Evolutionary conservation across 2,113 vertebrate species (phyloP).

Genomic region (Protobothrops flavoviridis): DNA sequence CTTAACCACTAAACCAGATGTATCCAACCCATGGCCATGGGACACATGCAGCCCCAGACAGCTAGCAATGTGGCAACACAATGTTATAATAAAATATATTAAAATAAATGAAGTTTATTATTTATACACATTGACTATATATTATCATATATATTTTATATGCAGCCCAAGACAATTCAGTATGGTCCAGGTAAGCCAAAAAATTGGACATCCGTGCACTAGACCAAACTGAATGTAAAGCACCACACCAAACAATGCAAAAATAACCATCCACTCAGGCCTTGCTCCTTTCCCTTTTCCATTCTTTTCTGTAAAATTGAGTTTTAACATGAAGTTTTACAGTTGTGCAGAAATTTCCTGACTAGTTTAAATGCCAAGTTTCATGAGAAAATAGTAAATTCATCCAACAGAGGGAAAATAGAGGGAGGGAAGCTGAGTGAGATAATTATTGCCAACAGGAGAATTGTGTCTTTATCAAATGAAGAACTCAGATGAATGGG

Average conservation of each 20-base stretch:
- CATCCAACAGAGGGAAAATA: background rate
- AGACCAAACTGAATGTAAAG: background rate
- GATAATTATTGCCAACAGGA: constrained; percentile 10
- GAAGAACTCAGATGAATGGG: constrained; percentile 5
- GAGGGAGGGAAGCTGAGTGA: background rate
- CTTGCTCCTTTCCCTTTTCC: constrained; percentile 49
- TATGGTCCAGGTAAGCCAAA: background rate
- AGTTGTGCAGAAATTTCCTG: constrained; percentile 13
- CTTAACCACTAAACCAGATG: background rate
- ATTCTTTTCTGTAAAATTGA: constrained; percentile 42
- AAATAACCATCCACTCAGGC: background rate
- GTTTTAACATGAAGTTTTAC: constrained; percentile 48
- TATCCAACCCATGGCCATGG: background rate
- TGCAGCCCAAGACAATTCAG: background rate
- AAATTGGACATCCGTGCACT: background rate
- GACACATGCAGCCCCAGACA: background rate
- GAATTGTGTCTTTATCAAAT: background rate
- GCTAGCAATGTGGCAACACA: background rate
- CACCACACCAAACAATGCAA: constrained; percentile 41
- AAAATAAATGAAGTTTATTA: background rate
- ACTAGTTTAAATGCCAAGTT: constrained; percentile 42
- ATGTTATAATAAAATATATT: background rate
- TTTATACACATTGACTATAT: background rate
- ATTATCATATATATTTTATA: background rate
- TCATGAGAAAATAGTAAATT: constrained; percentile 31